Evolutionary conservation across 2,113 vertebrate species (phyloP).

Genomic region (Budorcas taxicolor): DNA sequence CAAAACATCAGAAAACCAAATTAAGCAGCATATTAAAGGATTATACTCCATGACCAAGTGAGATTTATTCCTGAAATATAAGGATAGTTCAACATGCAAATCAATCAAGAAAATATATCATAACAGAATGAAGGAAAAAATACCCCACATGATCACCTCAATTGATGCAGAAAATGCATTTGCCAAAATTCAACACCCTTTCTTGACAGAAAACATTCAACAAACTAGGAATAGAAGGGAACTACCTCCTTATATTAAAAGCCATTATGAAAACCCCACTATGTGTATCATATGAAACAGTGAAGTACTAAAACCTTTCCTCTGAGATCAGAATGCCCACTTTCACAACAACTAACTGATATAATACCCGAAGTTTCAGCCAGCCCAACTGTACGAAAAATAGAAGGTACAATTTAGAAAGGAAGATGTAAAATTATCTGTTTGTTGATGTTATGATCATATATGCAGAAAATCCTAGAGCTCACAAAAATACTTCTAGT

Average conservation of each 20-base stretch:
- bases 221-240: not conserved
- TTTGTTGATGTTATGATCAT: not conserved
- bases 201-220: not conserved
- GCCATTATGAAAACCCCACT: not conserved
- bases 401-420: not conserved
- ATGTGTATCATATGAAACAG: not conserved
- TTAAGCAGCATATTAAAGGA: not conserved
- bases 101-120: not conserved
- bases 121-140: not conserved
- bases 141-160: not conserved
- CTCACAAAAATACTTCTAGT: not conserved
- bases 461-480: not conserved
- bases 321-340: not conserved
- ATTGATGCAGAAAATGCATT: not conserved
- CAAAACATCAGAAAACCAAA: not conserved
- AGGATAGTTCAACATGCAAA: not conserved
- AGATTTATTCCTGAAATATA: not conserved
- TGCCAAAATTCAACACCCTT: not conserved
- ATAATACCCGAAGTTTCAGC: not conserved
- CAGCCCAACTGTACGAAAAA: not conserved
- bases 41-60: not conserved
- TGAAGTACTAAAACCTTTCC: not conserved
- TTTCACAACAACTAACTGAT: not conserved
- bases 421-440: not conserved
- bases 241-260: not conserved